Evolutionary conservation across 2,113 vertebrate genomes (phyloP), one percentile per base, ranked within the genome.

Genomic region (Sigmodon hispidus): DNA sequence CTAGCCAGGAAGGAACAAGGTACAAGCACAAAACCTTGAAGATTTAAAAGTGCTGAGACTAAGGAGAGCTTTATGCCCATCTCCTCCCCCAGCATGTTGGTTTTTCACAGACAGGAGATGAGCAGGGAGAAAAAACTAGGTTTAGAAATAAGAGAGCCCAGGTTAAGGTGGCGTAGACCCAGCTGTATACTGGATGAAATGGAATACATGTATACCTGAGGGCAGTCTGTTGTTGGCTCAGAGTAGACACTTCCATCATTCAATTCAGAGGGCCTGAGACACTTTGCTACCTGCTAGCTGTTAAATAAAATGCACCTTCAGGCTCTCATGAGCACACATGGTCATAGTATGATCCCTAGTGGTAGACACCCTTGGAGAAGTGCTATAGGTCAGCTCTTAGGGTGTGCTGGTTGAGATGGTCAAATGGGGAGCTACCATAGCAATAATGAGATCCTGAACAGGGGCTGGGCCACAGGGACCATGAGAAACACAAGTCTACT

Each of bases 401-500:
- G 55, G 48, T 29, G 1, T 72, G 76, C 50, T 48, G 15, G 3
- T 43, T 61, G 95, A 34, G 65, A 87, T 63, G 75, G 72, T 91
- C 89, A 85, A 57, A 93, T 70, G 92, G 89, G 93, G 84, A 96
- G 94, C 69, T 1, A 0, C 24, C 63, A 16, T 10, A 70, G 52
- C 85, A 91, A 40, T 67, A 75, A 48, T 57, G 91, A 96, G 84
- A 75, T 93, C 59, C 94, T 73, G 59, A 92, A 70, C 24, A 65
- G 13, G 40, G 48, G n/a, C 8, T 0, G 1, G 79, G 59, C 91
- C 95, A 59, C n/a, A 59, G 52, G 24, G 95, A 96, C 65, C n/a
- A 21, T 93, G 91, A 95, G 87, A 96, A 95, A 79, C 52, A 36
- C 21, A 43, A 96, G 61, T 94, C 77, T 48, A 73, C 45, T 89